A percentile compares a stretch with the other conserved stretches of the same genome.
These are phyloP conservation scores for Axea sp. DNA, from an alignment of 2,888 invertebrate species.

Conservation along the genomic window DNA sequence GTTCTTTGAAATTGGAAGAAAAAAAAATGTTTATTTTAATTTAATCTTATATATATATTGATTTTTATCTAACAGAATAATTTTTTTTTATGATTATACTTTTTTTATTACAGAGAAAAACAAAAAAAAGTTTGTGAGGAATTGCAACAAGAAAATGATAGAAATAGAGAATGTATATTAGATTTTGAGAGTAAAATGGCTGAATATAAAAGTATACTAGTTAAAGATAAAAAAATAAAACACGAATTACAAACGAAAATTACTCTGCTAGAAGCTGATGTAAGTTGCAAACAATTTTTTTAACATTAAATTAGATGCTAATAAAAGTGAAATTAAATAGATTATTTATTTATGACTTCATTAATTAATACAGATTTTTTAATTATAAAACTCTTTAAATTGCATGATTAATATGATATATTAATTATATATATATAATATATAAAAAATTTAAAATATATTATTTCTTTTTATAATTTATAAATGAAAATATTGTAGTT, in stretches of 20 bases:
- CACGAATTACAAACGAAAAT: constrained; percentile 3
- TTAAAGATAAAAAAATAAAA: neutral
- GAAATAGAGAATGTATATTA: neutral
- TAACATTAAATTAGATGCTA: no score
- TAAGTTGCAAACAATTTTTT: neutral
- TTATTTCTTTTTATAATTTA: neutral
- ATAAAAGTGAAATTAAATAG: neutral
- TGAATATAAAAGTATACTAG: neutral
- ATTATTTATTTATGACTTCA: neutral
- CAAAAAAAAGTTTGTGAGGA: neutral
- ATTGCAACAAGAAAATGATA: constrained; percentile 7
- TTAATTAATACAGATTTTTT: no score
- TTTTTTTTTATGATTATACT: neutral
- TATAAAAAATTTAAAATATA: no score
- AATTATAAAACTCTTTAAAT: no score
- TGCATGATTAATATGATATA: no score
- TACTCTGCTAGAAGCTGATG: neutral
- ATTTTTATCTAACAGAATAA: neutral
- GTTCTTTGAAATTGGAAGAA: neutral
- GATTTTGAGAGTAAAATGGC: neutral
- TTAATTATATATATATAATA: no score
- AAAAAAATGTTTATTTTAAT: no score
- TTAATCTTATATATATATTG: neutral
- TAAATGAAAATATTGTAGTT: no score
- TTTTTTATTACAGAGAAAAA: neutral